These are phyloP conservation scores for Chondrilla cf. caribensis DNA, from an alignment of 37 sponge, comb jelly and placozoan genomes.

Conservation along the genomic window DNA sequence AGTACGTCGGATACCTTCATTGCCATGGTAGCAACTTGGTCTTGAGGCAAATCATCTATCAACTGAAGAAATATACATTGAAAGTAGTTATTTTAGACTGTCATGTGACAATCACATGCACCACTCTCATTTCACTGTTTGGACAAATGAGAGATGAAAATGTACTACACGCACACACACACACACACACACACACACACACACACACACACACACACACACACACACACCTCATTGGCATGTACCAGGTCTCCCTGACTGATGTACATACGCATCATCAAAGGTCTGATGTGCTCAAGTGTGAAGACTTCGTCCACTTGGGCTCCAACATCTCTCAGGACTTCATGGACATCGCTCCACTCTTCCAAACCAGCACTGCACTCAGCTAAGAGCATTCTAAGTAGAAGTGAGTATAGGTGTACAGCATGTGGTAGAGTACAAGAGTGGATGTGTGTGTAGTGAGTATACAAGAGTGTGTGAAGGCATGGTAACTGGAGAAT, in stretches of 20 bases:
- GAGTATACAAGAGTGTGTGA: neutral
- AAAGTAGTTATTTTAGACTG: too few species aligned
- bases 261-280: neutral
- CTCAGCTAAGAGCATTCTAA: neutral
- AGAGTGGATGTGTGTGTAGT: neutral
- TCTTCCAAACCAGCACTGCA: neutral
- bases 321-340: neutral
- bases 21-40: too few species aligned
- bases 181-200: slow-evolving; percentile 28
- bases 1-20: too few species aligned
- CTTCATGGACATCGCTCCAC: neutral
- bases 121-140: too few species aligned
- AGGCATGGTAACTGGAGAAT: neutral
- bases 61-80: too few species aligned
- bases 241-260: neutral
- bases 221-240: slow-evolving; percentile 11
- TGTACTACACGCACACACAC: slow-evolving; percentile 24
- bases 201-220: slow-evolving; percentile 28
- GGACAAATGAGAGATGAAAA: too few species aligned
- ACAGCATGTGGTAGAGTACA: neutral
- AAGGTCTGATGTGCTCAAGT: neutral
- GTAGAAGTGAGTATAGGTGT: too few species aligned
- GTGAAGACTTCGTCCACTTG: neutral
- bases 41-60: too few species aligned
- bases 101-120: too few species aligned